These are phyloP conservation scores for Helicoverpa assulta DNA, from an alignment of 2,888 invertebrate species.

Conservation along the genomic window DNA sequence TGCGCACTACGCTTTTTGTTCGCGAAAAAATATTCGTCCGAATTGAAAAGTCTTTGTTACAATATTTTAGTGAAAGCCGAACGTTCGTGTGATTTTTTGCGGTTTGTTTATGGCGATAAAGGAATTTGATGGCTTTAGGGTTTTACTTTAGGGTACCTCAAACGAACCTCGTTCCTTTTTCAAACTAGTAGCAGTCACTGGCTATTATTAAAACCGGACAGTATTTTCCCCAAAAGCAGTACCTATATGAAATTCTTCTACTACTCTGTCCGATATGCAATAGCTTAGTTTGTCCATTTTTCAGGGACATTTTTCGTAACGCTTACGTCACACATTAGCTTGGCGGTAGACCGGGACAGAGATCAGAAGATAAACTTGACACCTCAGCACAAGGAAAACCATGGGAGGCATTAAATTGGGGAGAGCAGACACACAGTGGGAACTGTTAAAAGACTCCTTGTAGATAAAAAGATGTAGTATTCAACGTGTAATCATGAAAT, in stretches of 20 bases:
- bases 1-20: constrained; percentile 65
- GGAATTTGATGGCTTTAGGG: constrained; percentile 53
- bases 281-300: not conserved
- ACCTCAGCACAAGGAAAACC: constrained; percentile 20
- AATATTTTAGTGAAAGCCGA: constrained; percentile 66
- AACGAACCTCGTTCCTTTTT: constrained; percentile 5
- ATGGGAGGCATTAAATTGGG: constrained; percentile 36
- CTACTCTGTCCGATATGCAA: not conserved
- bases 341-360: constrained; percentile 31
- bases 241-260: not conserved
- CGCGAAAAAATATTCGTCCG: constrained; percentile 64
- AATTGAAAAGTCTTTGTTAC: constrained; percentile 74
- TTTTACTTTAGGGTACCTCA: constrained; percentile 42
- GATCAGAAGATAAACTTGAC: constrained; percentile 49
- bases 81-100: constrained; percentile 62
- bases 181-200: not conserved
- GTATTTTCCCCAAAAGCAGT: not conserved
- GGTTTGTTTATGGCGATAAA: constrained; percentile 63
- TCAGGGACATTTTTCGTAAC: constrained; percentile 3
- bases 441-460: constrained; percentile 8
- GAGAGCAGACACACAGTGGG: constrained; percentile 18
- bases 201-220: not conserved
- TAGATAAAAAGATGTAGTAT: constrained; percentile 28
- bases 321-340: constrained; percentile 23
- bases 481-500: constrained; percentile 36